A percentile compares a stretch with the other conserved stretches of the same genome.
phyloP scores from a whole-genome alignment of 2,888 invertebrate species.

The Augochlorella aurata region DNA sequence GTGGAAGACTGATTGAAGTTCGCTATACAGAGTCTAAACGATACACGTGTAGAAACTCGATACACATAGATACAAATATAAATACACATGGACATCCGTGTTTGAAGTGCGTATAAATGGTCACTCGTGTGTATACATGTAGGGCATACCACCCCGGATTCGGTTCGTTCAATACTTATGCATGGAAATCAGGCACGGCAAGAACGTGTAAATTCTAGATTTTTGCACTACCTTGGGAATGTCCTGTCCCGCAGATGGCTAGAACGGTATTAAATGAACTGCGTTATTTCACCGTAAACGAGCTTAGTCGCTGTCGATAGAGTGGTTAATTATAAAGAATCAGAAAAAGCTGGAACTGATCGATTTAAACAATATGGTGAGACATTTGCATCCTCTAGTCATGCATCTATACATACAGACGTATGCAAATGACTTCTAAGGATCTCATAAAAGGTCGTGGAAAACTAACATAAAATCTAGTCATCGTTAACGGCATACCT shows the following conservation, averaged over 20 bases:
- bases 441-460: conserved; percentile 31
- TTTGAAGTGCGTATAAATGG: conserved; percentile 39
- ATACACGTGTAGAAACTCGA: conserved; percentile 24
- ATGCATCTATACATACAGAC: conserved; percentile 56
- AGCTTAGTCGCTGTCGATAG: conserved; percentile 35
- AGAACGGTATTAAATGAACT: conserved; percentile 79
- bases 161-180: conserved; percentile 61
- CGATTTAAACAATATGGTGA: conserved; percentile 40
- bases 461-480: conserved; percentile 12
- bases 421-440: conserved; percentile 51
- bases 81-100: conserved; percentile 15
- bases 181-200: conserved; percentile 59
- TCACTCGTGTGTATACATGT: conserved; percentile 50
- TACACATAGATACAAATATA: conserved; percentile 13
- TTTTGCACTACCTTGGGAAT: conserved; percentile 91
- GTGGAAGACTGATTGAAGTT: conserved; percentile 6
- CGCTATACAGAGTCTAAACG: conserved; percentile 6
- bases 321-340: conserved; percentile 54
- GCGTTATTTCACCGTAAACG: conserved; percentile 65
- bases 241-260: conserved; percentile 97
- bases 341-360: conserved; percentile 45
- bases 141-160: conserved; percentile 32
- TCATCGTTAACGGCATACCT: conserved; percentile 85
- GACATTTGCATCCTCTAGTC: conserved; percentile 56
- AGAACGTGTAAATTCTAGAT: conserved; percentile 66